Conservation (phyloP, 2,888 invertebrate species). For the Coelinius sp. region DNA sequence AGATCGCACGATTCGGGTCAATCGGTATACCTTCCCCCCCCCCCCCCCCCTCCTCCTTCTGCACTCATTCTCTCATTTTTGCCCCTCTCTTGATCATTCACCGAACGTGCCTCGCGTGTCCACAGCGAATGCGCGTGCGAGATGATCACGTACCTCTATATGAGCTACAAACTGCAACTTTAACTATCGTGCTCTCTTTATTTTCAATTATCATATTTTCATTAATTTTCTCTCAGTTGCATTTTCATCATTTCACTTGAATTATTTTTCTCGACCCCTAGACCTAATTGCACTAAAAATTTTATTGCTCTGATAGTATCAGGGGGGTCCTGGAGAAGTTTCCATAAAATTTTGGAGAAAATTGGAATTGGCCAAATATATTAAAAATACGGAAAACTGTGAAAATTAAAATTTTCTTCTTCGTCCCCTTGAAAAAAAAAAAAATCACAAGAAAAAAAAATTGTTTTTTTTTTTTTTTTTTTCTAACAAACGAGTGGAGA, state of each 20-base stretch:
- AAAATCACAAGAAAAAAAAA: not conserved
- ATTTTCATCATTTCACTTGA: not conserved
- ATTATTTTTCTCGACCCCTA: too few relatives aligned
- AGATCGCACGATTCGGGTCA: conserved; percentile 43
- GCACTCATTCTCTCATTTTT: not conserved
- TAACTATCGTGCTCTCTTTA: not conserved
- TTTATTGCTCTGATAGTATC: too few relatives aligned
- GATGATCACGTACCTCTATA: not conserved
- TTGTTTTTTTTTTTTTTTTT: not conserved
- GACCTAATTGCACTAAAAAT: too few relatives aligned
- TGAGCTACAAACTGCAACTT: not conserved
- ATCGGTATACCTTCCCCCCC: conserved; percentile 37
- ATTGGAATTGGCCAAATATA: too few relatives aligned
- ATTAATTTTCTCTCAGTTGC: not conserved
- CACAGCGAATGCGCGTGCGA: not conserved
- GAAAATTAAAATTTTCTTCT: not conserved
- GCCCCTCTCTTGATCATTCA: not conserved
- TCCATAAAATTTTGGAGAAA: too few relatives aligned
- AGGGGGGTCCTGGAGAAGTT: too few relatives aligned
- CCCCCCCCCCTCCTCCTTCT: not conserved
- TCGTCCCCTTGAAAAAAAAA: not conserved
- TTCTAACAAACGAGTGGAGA: not conserved
- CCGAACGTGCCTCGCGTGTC: conserved; percentile 18
- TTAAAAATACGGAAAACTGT: too few relatives aligned
- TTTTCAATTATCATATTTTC: not conserved